Percentiles rank a stretch among this genome's conserved stretches.
phyloP scores from a whole-genome alignment of 2,113 vertebrate species.

The Oceanites oceanicus region DNA sequence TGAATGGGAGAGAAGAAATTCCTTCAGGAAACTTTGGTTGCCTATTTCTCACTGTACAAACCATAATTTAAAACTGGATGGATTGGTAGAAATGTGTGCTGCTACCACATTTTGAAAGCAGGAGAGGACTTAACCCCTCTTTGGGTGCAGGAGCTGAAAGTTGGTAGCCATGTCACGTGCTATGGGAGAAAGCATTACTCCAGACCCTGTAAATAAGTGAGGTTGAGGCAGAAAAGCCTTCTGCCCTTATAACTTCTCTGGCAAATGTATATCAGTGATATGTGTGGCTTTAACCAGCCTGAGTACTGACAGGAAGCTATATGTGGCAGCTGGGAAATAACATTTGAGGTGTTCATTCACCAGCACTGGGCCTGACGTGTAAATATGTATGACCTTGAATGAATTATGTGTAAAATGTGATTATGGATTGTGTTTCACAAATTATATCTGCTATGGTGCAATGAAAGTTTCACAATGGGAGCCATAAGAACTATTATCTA shows the following conservation, averaged over 20 bases:
- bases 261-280: rapidly evolving
- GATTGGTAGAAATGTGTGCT: not conserved
- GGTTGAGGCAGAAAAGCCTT: not conserved
- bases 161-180: not conserved
- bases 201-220: not conserved
- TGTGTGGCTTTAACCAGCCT: not conserved
- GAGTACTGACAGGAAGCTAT: not conserved
- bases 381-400: not conserved
- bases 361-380: not conserved
- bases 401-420: not conserved
- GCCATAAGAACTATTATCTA: not conserved
- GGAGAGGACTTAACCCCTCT: not conserved
- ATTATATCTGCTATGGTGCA: not conserved
- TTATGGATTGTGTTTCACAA: not conserved
- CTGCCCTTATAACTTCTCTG: not conserved
- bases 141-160: not conserved
- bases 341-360: not conserved
- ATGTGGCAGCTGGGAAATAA: not conserved
- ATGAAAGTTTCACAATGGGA: not conserved
- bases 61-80: not conserved
- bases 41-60: not conserved
- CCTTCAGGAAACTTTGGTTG: not conserved
- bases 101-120: not conserved
- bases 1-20: not conserved
- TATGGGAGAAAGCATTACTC: not conserved